Percentiles rank a stretch among this genome's conserved stretches.
phyloP scores from a whole-genome alignment of 2,113 vertebrate species.

The Platichthys stellatus region DNA sequence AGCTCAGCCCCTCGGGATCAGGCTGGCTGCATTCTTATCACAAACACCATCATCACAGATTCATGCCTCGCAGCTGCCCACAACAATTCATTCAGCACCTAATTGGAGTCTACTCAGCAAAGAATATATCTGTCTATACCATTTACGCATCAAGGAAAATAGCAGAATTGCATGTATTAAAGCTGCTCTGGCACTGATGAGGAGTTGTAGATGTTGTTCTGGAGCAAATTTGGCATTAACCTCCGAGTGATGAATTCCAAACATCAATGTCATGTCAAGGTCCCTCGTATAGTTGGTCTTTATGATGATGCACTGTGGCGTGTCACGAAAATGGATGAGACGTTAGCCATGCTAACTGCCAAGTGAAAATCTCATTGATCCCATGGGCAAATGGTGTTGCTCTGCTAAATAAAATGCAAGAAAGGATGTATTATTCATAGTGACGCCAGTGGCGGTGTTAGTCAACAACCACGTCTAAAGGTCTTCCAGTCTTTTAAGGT shows the following conservation, averaged over 20 bases:
- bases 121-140: slow-evolving; percentile 59
- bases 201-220: slow-evolving; percentile 52
- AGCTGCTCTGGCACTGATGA: slow-evolving; percentile 52
- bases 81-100: slow-evolving; percentile 49
- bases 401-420: slow-evolving; percentile 39
- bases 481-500: slow-evolving; percentile 30
- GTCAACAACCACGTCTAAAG: slow-evolving; percentile 42
- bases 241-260: slow-evolving; percentile 59
- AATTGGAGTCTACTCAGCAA: slow-evolving; percentile 61
- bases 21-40: slow-evolving; percentile 50
- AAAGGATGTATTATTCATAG: slow-evolving; percentile 52
- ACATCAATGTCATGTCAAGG: slow-evolving; percentile 68
- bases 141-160: slow-evolving; percentile 47
- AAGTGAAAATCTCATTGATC: slow-evolving; percentile 47
- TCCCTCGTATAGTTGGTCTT: slow-evolving; percentile 45
- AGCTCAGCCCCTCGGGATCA: slow-evolving; percentile 35
- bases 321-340: slow-evolving; percentile 58
- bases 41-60: slow-evolving; percentile 54
- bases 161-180: slow-evolving; percentile 48
- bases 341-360: slow-evolving; percentile 21
- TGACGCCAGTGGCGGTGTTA: slow-evolving; percentile 22
- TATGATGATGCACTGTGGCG: slow-evolving; percentile 55
- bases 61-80: slow-evolving; percentile 36
- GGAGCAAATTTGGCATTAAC: slow-evolving; percentile 58
- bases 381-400: slow-evolving; percentile 31